Base-by-base conservation (phyloP, 2,113 vertebrate genomes). In the Nerophis ophidion region DNA sequence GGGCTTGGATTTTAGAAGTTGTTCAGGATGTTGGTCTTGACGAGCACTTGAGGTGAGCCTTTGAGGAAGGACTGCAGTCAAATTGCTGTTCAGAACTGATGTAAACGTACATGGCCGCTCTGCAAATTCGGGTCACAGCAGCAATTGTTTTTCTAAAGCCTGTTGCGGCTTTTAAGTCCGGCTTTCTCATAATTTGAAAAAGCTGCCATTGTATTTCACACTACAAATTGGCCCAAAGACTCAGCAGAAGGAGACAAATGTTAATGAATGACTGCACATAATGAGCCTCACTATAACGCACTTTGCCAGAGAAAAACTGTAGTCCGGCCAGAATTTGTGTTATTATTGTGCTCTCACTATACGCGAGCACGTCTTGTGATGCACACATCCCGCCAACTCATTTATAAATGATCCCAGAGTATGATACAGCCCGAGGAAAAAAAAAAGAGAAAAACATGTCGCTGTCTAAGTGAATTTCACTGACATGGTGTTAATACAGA, bases 381-480 rank as follows among this genome's bases (percentile, higher is more conserved):
- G 74, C 82, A 83, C 80, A 81, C 82, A 67, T 70, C 71, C 78
- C 71, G 75, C 61, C 78, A 82, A 80, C 85, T 89, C 88, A 90
- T 90, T 87, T 86, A 89, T 89, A 89, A 87, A 88, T 90, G 82
- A 89, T 90, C 85, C 87, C 67, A 88, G 76, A 63, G 61, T 77
- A 87, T 84, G 77, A 88, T 85, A 81, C 84, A 81, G 66, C 81
- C 74, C 65, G 63, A 74, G 81, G 81, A 79, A 59, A 74, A 75
- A 81, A 84, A 81, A 82, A 52, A 62, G 61, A 59, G 54, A 80
- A 81, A 86, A 86, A 84, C 63, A 62, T 84, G 79, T 75, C 76
- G 77, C 84, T 86, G 88, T 87, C 86, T 45, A 61, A 83, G 79
- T 72, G 72, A 67, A 85, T 89, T 86, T 79, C 77, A 70, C 80